Conservation (phyloP, 2,113 vertebrate genomes). For the Oxygymnocypris stewartii region DNA sequence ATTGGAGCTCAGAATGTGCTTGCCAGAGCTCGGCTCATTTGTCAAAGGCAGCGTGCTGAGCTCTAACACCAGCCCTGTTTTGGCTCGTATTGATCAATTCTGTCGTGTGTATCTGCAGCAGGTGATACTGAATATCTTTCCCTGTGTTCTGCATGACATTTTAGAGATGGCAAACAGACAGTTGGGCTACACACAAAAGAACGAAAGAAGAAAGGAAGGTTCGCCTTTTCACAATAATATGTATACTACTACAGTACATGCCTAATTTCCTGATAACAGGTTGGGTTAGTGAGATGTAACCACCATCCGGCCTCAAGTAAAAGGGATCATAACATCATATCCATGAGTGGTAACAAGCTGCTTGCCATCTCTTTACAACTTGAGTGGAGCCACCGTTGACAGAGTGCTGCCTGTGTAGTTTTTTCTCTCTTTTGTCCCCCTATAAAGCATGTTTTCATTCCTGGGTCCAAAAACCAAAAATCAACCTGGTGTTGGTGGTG, state of each 20-base stretch:
- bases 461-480: not conserved
- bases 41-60: conserved; percentile 63
- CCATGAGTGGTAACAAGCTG: not conserved
- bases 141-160: conserved; percentile 49
- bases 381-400: not conserved
- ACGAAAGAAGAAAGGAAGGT: not conserved
- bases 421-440: not conserved
- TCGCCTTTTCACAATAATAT: not conserved
- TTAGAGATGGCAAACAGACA: not conserved
- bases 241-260: not conserved
- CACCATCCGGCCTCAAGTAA: not conserved
- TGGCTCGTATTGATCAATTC: conserved; percentile 69
- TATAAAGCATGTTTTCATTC: not conserved
- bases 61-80: conserved; percentile 56
- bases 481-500: too few relatives aligned
- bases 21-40: conserved; percentile 67
- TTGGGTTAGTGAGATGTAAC: not conserved
- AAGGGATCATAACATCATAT: not conserved
- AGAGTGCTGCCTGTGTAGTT: not conserved
- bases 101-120: conserved; percentile 62
- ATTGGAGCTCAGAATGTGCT: conserved; percentile 67
- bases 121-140: conserved; percentile 61
- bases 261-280: conserved; percentile 3
- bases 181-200: not conserved
- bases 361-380: not conserved